phyloP scores from a whole-genome alignment of 2,113 vertebrate species.

The Stigmatopora argus region DNA sequence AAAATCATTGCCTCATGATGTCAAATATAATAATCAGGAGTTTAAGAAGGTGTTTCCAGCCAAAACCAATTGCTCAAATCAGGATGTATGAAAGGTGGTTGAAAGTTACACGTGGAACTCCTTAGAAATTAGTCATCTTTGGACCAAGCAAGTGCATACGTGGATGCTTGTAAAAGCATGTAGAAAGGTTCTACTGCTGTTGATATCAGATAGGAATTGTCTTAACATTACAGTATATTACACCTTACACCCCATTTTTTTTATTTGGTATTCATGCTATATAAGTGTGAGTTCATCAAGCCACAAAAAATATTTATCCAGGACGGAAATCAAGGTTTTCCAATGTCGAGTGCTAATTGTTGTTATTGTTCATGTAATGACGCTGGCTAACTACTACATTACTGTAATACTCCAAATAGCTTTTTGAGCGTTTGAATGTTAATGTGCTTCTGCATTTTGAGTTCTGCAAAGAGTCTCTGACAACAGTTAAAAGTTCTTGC shows the following conservation, averaged over 20 bases:
- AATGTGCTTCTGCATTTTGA: neutral
- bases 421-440: neutral
- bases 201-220: no score
- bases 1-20: no score
- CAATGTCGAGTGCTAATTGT: neutral
- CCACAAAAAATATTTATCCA: neutral
- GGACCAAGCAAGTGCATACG: neutral
- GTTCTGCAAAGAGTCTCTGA: neutral
- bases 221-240: neutral
- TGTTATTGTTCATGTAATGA: neutral
- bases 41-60: neutral
- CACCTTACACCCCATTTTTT: no score
- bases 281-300: no score
- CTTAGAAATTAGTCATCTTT: neutral
- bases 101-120: conserved; percentile 8
- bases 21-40: no score
- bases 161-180: neutral
- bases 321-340: neutral
- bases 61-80: conserved; percentile 15
- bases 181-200: neutral
- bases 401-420: neutral
- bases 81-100: neutral
- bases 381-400: neutral
- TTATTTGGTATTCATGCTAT: no score
- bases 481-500: neutral